A percentile compares a stretch with the other conserved stretches of the same genome.
Evolutionary conservation across 2,113 vertebrate genomes (phyloP).

Genomic region (Lutjanus erythropterus): DNA sequence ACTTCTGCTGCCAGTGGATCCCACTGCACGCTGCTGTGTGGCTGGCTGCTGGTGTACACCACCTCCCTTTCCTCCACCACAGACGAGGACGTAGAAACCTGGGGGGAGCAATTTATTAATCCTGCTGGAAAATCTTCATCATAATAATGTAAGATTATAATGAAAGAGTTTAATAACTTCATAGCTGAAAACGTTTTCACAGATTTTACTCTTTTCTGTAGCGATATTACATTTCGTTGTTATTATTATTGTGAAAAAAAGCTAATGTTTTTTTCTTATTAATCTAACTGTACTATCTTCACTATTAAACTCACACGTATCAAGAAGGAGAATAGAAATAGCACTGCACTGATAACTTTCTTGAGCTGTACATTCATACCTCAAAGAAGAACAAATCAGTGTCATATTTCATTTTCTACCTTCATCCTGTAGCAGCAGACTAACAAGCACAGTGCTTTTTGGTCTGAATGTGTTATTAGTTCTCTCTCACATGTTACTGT

Average conservation of each 20-base stretch:
- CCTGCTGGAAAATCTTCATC: too few relatives aligned
- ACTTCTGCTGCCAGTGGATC: conserved; percentile 65
- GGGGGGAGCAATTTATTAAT: conserved; percentile 10
- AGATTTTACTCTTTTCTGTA: too few relatives aligned
- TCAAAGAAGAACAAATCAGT: background rate
- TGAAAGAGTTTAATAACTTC: too few relatives aligned
- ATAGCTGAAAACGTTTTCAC: too few relatives aligned
- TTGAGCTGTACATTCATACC: background rate
- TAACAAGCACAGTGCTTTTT: background rate
- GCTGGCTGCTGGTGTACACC: conserved; percentile 58
- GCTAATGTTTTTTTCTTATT: too few relatives aligned
- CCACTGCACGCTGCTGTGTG: conserved; percentile 73
- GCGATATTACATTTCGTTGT: too few relatives aligned
- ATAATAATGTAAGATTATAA: too few relatives aligned
- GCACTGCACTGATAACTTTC: too few relatives aligned
- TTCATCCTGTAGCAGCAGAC: too few relatives aligned
- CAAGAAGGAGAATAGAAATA: too few relatives aligned
- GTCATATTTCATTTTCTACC: background rate
- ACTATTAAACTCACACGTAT: too few relatives aligned
- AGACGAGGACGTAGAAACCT: conserved; percentile 94
- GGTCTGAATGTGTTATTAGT: background rate
- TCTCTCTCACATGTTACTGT: background rate
- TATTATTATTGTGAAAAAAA: too few relatives aligned
- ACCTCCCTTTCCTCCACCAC: conserved; percentile 89
- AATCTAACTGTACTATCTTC: background rate